A percentile compares a stretch with the other conserved stretches of the same genome.
These are phyloP conservation scores for Hydropsyche betteni DNA, from an alignment of 2,888 invertebrate genomes.

Conservation along the genomic window DNA sequence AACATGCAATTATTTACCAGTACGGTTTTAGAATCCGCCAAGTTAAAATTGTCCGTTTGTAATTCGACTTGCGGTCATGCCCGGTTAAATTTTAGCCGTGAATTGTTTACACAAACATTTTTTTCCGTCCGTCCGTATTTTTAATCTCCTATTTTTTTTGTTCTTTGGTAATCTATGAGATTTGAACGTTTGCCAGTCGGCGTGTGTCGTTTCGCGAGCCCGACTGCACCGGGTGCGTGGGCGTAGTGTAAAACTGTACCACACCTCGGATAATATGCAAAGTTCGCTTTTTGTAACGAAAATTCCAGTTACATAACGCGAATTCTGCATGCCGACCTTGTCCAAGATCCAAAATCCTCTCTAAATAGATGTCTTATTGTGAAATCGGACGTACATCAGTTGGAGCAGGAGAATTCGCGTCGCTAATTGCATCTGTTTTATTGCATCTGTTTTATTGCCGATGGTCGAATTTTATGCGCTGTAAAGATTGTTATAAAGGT, in stretches of 20 bases:
- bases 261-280: conserved; percentile 28
- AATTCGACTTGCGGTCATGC: conserved; percentile 23
- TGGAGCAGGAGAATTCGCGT: background rate
- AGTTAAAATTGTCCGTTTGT: conserved; percentile 13
- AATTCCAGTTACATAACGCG: conserved; percentile 21
- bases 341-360: conserved; percentile 21
- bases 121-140: too few relatives aligned
- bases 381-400: background rate
- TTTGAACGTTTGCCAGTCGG: conserved; percentile 10
- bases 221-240: conserved; percentile 20
- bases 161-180: background rate
- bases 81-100: conserved; percentile 9
- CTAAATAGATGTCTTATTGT: conserved; percentile 14
- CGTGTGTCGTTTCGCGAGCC: background rate
- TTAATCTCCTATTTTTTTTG: background rate
- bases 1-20: too few relatives aligned
- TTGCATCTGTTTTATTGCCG: too few relatives aligned
- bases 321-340: conserved; percentile 23
- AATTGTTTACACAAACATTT: too few relatives aligned
- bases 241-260: conserved; percentile 11
- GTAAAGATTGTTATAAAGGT: too few relatives aligned
- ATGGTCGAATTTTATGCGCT: too few relatives aligned
- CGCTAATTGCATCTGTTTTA: background rate
- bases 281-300: conserved; percentile 16
- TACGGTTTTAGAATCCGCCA: too few relatives aligned